These are phyloP conservation scores for Apotomis turbidana DNA, from an alignment of 2,888 invertebrate genomes.

Conservation along the genomic window DNA sequence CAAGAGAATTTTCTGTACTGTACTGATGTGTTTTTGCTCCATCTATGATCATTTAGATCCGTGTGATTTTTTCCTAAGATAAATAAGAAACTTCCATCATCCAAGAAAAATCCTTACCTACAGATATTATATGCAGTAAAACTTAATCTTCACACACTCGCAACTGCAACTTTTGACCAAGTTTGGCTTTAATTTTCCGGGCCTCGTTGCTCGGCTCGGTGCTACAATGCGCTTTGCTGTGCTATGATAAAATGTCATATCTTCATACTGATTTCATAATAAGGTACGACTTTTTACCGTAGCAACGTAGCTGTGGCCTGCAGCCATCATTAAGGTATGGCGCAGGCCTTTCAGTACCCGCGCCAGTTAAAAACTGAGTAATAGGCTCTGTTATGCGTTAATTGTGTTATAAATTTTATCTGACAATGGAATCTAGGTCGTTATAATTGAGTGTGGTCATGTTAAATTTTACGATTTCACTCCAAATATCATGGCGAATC, in stretches of 20 bases:
- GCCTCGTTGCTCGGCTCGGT: constrained; percentile 52
- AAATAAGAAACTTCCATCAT: neutral
- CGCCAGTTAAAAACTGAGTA: constrained; percentile 40
- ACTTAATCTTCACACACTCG: constrained; percentile 37
- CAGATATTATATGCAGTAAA: constrained; percentile 28
- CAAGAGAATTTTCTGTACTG: too few species aligned
- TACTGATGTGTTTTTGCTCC: too few species aligned
- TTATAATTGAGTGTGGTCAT: neutral
- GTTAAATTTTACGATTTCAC: neutral
- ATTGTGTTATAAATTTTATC: constrained; percentile 1
- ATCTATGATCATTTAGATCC: too few species aligned
- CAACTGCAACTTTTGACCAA: constrained; percentile 48
- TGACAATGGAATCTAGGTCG: neutral
- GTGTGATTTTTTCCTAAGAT: too few species aligned
- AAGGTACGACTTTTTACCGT: too few species aligned
- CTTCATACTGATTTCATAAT: too few species aligned
- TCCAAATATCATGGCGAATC: neutral
- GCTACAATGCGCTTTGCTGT: constrained; percentile 66
- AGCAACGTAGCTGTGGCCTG: constrained; percentile 52
- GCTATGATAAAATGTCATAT: constrained; percentile 30
- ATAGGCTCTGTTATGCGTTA: constrained; percentile 33
- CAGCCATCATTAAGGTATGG: constrained; percentile 70
- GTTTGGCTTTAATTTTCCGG: constrained; percentile 78
- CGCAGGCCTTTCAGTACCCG: constrained; percentile 57
- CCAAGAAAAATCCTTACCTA: constrained; percentile 8